Evolutionary conservation across 2,888 invertebrate genomes (phyloP), one percentile per base, ranked within the genome.

Genomic region (Torymus texanus): DNA sequence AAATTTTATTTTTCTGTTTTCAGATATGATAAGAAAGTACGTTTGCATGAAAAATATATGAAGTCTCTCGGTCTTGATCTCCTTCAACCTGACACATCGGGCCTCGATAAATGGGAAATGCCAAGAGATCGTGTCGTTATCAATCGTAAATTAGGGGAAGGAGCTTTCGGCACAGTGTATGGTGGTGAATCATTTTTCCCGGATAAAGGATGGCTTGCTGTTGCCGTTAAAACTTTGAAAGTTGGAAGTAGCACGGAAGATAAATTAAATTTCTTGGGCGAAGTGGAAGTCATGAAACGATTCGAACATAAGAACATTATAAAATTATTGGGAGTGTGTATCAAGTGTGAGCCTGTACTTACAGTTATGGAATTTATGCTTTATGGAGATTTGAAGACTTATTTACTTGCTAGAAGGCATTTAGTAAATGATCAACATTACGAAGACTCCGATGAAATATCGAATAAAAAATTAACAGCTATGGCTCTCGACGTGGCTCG

Each of bases 281-380:
- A 98, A 90, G 97, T 97, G 1, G 97, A 97, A 88, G 95, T 97
- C 24, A 98, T 98, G 97, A 97, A 97, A 88, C 93, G 96, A 66
- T 97, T 98, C 89, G 95, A 96, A 76, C 97, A 98, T 89, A 94
- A 94, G 86, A 97, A 98, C 89, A 95, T 98, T 75, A 95, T 98
- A 14, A 93, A 94, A 84, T 91, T 98, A 51, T 91, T 97, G 21
- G 97, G 95, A 0, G 97, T 98, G 13, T 96, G 97, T 85, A 95
- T 97, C 0, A 94, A 95, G 86, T 94, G 93, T 63, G 97, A 97
- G 86, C 97, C 97, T 0, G 95, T 97, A 63, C 95, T 96, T 87
- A 96, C 96, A 0, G 94, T 98, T 14, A 97, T 98, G 97, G 97
- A 98, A 90, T 97, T 97, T 87, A 96, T 97, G 96, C 91, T 97